Evolutionary conservation across 2,113 vertebrate genomes (phyloP).

Genomic region (Cynocephalus volans): DNA sequence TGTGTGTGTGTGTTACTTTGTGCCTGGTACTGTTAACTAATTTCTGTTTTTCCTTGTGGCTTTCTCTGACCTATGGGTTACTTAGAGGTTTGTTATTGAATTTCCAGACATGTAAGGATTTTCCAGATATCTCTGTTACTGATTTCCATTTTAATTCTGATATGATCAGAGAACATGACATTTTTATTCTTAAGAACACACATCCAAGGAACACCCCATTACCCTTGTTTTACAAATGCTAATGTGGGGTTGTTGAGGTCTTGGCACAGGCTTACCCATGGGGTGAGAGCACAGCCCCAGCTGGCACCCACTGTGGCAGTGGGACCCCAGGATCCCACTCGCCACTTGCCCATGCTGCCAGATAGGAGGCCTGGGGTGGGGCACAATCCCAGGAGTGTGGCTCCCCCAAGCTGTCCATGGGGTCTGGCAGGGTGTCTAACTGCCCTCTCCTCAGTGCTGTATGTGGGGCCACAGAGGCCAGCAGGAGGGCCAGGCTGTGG

Average conservation of each 20-base stretch:
- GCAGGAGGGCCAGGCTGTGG: too few relatives aligned
- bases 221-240: accelerated
- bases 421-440: too few relatives aligned
- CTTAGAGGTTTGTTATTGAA: background rate
- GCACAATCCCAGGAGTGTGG: accelerated
- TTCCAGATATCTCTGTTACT: background rate
- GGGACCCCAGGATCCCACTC: background rate
- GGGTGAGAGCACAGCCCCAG: accelerated
- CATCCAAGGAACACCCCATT: accelerated
- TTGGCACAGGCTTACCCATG: too few relatives aligned
- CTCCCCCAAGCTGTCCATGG: too few relatives aligned
- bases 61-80: background rate
- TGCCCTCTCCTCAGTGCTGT: accelerated
- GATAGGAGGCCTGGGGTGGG: background rate
- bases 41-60: accelerated
- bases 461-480: background rate
- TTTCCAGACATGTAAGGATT: accelerated
- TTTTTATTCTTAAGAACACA: too few relatives aligned
- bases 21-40: accelerated
- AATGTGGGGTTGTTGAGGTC: too few relatives aligned
- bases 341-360: accelerated
- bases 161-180: accelerated
- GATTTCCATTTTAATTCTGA: accelerated
- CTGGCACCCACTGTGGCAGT: too few relatives aligned
- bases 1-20: accelerated